Conservation (phyloP, 2,113 vertebrate species). For the Ivindomyrus marchei region DNA sequence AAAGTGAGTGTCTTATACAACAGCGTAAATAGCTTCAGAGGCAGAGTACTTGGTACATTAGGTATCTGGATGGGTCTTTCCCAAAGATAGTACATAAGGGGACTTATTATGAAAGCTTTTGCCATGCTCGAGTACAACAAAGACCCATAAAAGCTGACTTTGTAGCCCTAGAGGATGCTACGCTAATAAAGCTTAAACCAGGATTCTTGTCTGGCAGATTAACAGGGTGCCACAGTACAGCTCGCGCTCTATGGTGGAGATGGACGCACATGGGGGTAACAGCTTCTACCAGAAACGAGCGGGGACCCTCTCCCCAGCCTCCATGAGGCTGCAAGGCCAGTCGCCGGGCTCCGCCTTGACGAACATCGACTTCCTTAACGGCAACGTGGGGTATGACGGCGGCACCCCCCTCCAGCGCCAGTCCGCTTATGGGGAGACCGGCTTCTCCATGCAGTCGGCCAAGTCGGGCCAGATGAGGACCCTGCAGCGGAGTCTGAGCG, state of each 20-base stretch:
- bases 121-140: not conserved
- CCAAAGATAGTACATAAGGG: not conserved
- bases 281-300: conserved; percentile 28
- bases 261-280: conserved; percentile 27
- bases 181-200: not conserved
- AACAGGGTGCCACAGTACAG: conserved; percentile 49
- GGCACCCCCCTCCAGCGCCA: conserved; percentile 21
- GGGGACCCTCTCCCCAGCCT: conserved; percentile 26
- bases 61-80: not conserved
- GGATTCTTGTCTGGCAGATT: conserved; percentile 35
- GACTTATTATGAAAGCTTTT: not conserved
- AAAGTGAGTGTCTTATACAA: not conserved
- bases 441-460: not conserved
- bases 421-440: not conserved
- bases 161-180: not conserved
- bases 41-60: not conserved
- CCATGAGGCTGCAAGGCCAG: conserved; percentile 45
- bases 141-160: not conserved
- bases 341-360: conserved; percentile 39
- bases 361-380: conserved; percentile 54
- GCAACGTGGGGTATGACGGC: conserved; percentile 53
- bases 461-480: not conserved
- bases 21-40: not conserved
- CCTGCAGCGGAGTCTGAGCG: not conserved
- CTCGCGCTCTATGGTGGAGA: conserved; percentile 67